Conservation (phyloP, 2,113 vertebrate species). For the Vanacampus margaritifer region DNA sequence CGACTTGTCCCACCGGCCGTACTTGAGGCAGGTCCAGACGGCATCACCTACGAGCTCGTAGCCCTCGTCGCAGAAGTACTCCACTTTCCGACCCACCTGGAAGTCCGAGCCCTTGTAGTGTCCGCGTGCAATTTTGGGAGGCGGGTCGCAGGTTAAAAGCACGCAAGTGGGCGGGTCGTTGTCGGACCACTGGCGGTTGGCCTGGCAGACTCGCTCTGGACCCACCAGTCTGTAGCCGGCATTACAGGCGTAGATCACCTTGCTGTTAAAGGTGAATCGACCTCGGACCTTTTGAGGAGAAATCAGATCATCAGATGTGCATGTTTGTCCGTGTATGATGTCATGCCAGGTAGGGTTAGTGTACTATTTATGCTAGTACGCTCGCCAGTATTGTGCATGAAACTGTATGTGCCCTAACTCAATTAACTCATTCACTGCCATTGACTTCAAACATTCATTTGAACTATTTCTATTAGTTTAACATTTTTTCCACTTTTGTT, state of each 20-base stretch:
- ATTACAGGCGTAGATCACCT: conserved; percentile 81
- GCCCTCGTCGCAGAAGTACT: conserved; percentile 88
- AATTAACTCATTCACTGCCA: no score
- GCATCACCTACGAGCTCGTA: conserved; percentile 85
- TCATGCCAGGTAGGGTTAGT: neutral
- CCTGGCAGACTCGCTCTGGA: conserved; percentile 81
- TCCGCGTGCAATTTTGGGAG: conserved; percentile 80
- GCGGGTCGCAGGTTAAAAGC: conserved; percentile 85
- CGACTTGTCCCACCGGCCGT: conserved; percentile 85
- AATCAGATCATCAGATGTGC: neutral
- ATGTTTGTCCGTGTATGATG: no score
- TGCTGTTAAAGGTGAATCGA: conserved; percentile 80
- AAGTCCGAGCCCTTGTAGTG: conserved; percentile 79
- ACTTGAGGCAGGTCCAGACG: conserved; percentile 88
- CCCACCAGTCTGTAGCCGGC: conserved; percentile 81
- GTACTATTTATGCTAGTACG: neutral
- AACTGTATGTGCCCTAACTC: no score
- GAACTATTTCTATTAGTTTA: no score
- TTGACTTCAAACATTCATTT: no score
- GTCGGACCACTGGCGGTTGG: conserved; percentile 91
- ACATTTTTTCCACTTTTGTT: no score
- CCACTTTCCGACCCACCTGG: conserved; percentile 83
- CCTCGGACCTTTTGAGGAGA: conserved; percentile 65
- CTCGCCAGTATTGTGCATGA: no score
- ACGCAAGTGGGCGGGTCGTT: conserved; percentile 78